phyloP scores from a whole-genome alignment of 2,888 invertebrate species.

The Girardia tigrina region DNA sequence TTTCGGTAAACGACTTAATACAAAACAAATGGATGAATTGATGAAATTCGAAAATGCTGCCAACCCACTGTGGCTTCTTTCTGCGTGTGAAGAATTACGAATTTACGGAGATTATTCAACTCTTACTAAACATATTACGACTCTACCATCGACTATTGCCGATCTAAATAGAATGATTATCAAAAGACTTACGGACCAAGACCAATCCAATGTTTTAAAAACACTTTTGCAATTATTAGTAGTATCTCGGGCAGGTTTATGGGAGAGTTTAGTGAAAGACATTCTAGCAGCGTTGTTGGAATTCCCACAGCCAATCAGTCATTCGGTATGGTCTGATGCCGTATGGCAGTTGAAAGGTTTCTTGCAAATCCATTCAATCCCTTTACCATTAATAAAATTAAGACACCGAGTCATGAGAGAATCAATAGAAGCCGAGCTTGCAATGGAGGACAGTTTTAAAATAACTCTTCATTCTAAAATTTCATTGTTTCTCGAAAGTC shows the following conservation, averaged over 20 bases:
- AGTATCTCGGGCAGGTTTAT: constrained; percentile 33
- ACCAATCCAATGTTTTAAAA: constrained; percentile 21
- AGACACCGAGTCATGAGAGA: constrained; percentile 33
- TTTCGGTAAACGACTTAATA: constrained; percentile 40
- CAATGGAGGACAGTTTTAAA: neutral
- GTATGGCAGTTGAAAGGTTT: constrained; percentile 28
- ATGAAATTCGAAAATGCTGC: constrained; percentile 43
- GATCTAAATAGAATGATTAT: constrained; percentile 34
- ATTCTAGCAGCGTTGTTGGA: neutral
- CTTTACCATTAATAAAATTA: constrained; percentile 29
- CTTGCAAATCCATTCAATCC: constrained; percentile 24
- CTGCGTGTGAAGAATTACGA: constrained; percentile 48
- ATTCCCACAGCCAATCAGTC: constrained; percentile 1
- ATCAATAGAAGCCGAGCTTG: constrained; percentile 4
- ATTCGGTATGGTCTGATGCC: constrained; percentile 5
- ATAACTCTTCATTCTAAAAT: neutral
- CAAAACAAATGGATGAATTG: constrained; percentile 41
- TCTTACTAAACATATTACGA: constrained; percentile 43
- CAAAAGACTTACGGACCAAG: constrained; percentile 25
- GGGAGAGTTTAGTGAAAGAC: constrained; percentile 32
- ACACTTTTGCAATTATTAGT: constrained; percentile 25
- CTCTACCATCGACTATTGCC: constrained; percentile 41
- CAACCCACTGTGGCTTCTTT: constrained; percentile 48
- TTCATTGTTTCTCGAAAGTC: neutral
- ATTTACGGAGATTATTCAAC: constrained; percentile 41